A percentile compares a stretch with the other conserved stretches of the same genome.
Conservation (phyloP, 2,888 invertebrate genomes). For the Plebejus melissa region DNA sequence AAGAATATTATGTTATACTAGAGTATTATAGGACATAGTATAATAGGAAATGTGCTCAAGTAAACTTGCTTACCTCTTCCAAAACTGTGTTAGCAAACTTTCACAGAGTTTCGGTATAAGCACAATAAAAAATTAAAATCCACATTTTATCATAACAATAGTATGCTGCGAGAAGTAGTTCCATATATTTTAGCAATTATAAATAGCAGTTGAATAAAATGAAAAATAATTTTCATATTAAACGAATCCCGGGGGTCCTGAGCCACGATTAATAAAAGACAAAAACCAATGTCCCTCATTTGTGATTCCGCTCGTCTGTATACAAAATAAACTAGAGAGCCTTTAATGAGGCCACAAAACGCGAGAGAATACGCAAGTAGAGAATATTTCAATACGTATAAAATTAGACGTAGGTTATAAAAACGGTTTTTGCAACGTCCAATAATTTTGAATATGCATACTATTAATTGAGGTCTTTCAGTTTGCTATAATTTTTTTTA, state of each 20-base stretch:
- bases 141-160: neutral
- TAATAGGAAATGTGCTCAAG: no score
- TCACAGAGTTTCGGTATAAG: no score
- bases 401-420: no score
- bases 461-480: no score
- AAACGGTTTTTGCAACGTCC: no score
- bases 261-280: conserved; percentile 33
- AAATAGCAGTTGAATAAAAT: conserved; percentile 10
- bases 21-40: no score
- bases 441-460: no score
- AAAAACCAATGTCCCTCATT: conserved; percentile 44
- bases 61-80: no score
- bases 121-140: neutral
- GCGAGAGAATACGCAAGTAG: neutral
- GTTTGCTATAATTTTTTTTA: no score
- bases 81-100: no score
- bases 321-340: conserved; percentile 46
- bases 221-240: conserved; percentile 30
- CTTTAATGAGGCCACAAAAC: conserved; percentile 33
- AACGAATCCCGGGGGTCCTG: conserved; percentile 28
- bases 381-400: no score
- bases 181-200: conserved; percentile 13
- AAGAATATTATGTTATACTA: no score
- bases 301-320: conserved; percentile 46
- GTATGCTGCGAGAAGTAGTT: neutral